Base-by-base conservation (phyloP, 1,140 invertebrate species). In the Calosoma granatense region DNA sequence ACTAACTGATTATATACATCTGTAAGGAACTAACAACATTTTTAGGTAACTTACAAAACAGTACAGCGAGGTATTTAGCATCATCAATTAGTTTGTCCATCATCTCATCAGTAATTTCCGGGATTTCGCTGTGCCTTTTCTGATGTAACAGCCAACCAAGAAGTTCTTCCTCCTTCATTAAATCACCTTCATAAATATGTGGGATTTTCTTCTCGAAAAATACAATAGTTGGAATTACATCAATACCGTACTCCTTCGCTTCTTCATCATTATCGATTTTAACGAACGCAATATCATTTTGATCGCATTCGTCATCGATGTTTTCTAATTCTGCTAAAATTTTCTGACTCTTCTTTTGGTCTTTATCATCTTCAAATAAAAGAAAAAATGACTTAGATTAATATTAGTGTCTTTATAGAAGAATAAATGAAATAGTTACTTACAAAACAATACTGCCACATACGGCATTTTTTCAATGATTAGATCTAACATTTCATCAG, bases 241-340 rank as follows among this genome's bases (percentile, higher is more conserved):
- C 88, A 63, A 93, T 91, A 53, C 90, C 90, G 67, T 92, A 93
- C 71, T 93, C 90, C 67, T 88, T 89, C 20, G 90, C 91, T 74
- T 94, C 90, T 54, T 85, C 84, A 57, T 84, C 81, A 64, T 94
- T 89, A 66, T 90, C 88, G 60, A 95, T 94, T 71, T 96, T 96
- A 1, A 95, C 92, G 70, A 96, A 92, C 17, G 88, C 88, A 64
- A 96, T 94, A 64, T 90, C 88, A 67, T 91, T 90, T 67, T 90
- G 83, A 73, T 95, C 92, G 72, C 90, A 93, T 69, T 94, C 92
- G 70, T 94, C 92, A 67, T 95, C 92, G 63, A 96, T 95, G 67
- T 92, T 94, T 77, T 95, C 92, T 63, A 96, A 73, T 73, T 94
- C 91, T 22, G 78, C 72, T 47, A 96, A 74, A 53, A 94, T 81